Base-by-base conservation (phyloP, 1,140 invertebrate genomes). In the Chlorops oryzae region DNA sequence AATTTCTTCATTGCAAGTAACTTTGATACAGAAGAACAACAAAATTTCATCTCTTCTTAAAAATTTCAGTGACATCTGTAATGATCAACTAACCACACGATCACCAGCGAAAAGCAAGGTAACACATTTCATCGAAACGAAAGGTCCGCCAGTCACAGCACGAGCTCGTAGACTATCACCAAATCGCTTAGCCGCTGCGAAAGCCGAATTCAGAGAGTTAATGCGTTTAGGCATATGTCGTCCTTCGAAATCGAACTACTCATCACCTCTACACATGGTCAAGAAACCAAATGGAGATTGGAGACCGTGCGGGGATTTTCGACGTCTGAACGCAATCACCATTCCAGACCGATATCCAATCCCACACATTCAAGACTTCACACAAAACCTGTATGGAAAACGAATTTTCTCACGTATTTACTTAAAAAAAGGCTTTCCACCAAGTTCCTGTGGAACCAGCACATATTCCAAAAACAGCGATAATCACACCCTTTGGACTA, bases 401-500 rank as follows among this genome's bases (percentile, higher is more conserved):
- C 12, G 1, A 10, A 64, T 59, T 25, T 45, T 71, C 2, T 59
- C 63, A 7, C 35, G 40, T 25, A 17, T 81, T 1, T 77, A 81
- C 62, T 43, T 80, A 1, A n/a, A 50, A 59, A 0, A 58, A 61
- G 10, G 79, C 77, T 0, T 81, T 73, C 54, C 72, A 75, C 59
- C 78, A 73, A 20, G 62, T 74, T 1, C 68, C 66, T 1, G 52
- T 74, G 4, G 35, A 39, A 0, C 20, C 20, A 24, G 57, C 55
- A 12, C 62, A 73, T 38, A 59, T 63, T 5, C 63, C 70, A 3
- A 52, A 73, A 0, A 65, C 52, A 1, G 72, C 70, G 24, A 57
- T 65, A 9, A 69, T 68, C 6, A 70, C 65, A 2, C 66, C 63
- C 3, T 72, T 72, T 40, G 61, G 71, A 0, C 47, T 74, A 12